Evolutionary conservation across 2,113 vertebrate species (phyloP), one percentile per base, ranked within the genome.

Genomic region (Naja naja): DNA sequence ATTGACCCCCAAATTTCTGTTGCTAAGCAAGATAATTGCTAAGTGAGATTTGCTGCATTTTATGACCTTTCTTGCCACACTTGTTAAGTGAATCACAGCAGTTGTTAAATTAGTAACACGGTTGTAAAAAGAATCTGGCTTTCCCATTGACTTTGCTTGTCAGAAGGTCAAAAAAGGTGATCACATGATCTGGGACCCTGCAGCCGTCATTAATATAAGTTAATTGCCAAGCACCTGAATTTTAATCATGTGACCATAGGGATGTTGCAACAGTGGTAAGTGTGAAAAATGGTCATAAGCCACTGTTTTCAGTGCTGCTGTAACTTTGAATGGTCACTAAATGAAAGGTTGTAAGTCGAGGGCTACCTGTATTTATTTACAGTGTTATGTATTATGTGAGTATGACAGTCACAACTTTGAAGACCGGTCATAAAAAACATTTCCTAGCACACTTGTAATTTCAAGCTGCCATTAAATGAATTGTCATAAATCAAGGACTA

Each of bases 281-380:
- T 69, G 64, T 69, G 12, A 69, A 69, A 69, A 69, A 69, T 69
- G 30, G 12, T 34, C 64, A 69, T 69, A 34, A 69, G 1, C 30
- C 64, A 69, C 12, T n/a, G n/a, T 69, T 69, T 69, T n/a, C 64
- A 14, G 30, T 69, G 30, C 30, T 69, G 64, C 30, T 69, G 64
- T 34, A n/a, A 69, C 30, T 69, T 69, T 69, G 30, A 16, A n/a
- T 6, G 64, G 64, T 69, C 64, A 69, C 64, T 69, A n/a, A 69
- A 69, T 0, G 0, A 69, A 69, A 69, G 11, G 4, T n/a, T n/a
- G 30, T n/a, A 14, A n/a, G 30, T n/a, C 0, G 4, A 69, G 30
- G 5, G n/a, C 64, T 69, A 16, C 30, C 30, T n/a, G 5, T n/a
- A 6, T 34, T 69, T n/a, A 27, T 64, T n/a, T 64, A 64, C 60